Conservation (phyloP, 1,140 invertebrate species). For the Dendroctonus ponderosae region DNA sequence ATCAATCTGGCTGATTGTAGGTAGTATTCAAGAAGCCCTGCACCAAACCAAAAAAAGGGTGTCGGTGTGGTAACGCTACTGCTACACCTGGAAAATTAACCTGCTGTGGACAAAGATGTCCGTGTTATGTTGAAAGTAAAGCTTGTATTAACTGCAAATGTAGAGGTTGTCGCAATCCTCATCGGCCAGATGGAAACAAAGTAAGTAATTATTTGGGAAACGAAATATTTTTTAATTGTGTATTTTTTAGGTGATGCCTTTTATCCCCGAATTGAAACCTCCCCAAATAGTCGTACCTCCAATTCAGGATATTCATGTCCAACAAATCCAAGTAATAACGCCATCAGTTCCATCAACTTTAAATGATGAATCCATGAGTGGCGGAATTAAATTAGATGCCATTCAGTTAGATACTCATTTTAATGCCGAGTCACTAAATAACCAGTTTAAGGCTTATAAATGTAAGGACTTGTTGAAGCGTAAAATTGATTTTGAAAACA, state of each 20-base stretch:
- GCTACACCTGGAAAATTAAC: constrained; percentile 83
- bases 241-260: constrained; percentile 29
- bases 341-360: constrained; percentile 15
- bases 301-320: constrained; percentile 26
- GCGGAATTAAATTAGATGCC: constrained; percentile 24
- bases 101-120: constrained; percentile 89
- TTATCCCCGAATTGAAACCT: constrained; percentile 31
- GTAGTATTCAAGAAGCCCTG: constrained; percentile 48
- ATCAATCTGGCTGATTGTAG: constrained; percentile 33
- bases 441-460: constrained; percentile 38
- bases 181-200: constrained; percentile 76
- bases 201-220: constrained; percentile 50
- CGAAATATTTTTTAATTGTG: constrained; percentile 8
- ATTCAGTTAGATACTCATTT: constrained; percentile 33
- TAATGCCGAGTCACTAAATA: constrained; percentile 34
- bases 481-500: constrained; percentile 9
- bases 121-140: constrained; percentile 86
- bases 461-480: constrained; percentile 23
- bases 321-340: constrained; percentile 30
- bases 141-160: constrained; percentile 86
- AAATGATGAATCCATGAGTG: constrained; percentile 23
- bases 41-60: constrained; percentile 61
- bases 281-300: constrained; percentile 26
- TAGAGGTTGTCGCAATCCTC: constrained; percentile 87
- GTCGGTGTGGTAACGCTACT: constrained; percentile 88